Evolutionary conservation across 2,888 invertebrate genomes (phyloP).

Genomic region (Caenorhabditis sulstoni): DNA sequence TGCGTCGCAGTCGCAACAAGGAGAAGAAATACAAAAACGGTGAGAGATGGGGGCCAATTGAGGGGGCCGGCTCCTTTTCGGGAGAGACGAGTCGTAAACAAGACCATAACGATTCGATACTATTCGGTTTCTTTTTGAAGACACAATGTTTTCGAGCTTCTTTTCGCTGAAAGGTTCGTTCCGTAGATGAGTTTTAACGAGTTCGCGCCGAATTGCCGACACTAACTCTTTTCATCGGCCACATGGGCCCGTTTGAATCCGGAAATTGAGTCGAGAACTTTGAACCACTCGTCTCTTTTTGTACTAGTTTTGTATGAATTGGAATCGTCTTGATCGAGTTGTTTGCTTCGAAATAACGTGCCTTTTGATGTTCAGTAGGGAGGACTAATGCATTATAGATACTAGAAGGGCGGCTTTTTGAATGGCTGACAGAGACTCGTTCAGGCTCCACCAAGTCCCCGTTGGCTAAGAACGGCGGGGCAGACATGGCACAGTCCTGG

Average conservation of each 20-base stretch:
- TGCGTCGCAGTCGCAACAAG: conserved; percentile 68
- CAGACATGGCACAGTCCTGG: conserved; percentile 66
- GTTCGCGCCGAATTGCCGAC: conserved; percentile 1
- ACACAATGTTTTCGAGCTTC: conserved; percentile 52
- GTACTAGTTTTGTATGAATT: no score
- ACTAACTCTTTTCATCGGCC: conserved; percentile 16
- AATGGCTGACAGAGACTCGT: not conserved
- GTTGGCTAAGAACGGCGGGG: conserved; percentile 30
- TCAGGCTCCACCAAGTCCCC: conserved; percentile 39
- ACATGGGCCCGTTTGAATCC: conserved; percentile 4
- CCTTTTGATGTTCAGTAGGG: not conserved
- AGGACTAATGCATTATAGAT: no score
- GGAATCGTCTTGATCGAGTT: no score
- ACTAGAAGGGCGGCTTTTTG: no score
- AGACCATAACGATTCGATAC: not conserved
- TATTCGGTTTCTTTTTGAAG: not conserved
- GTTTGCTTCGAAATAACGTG: not conserved
- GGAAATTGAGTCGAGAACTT: not conserved
- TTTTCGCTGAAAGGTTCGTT: conserved; percentile 43
- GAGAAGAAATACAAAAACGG: conserved; percentile 63
- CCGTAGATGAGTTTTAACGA: conserved; percentile 9
- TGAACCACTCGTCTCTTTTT: not conserved
- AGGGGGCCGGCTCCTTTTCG: not conserved
- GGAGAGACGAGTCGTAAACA: not conserved
- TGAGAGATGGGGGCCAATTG: conserved; percentile 31